Conservation (phyloP, 2,113 vertebrate species). For the Monopterus albus region DNA sequence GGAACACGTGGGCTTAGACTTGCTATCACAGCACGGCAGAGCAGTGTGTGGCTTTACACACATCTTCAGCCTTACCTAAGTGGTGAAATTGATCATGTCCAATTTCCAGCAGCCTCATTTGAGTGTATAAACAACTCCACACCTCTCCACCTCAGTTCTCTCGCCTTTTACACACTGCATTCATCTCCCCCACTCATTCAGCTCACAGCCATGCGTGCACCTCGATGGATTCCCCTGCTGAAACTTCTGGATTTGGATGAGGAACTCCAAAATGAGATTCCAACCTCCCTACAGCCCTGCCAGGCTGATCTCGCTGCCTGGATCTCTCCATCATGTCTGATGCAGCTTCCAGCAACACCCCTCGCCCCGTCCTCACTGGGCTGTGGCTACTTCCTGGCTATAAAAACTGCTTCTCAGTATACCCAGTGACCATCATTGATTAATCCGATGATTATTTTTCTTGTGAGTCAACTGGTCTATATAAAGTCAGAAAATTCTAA, state of each 20-base stretch:
- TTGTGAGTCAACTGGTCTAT: not conserved
- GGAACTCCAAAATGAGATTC: slow-evolving; percentile 63
- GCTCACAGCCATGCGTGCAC: slow-evolving; percentile 59
- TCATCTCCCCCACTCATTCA: slow-evolving; percentile 63
- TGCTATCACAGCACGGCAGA: not conserved
- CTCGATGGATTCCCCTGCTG: slow-evolving; percentile 50
- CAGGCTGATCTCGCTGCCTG: slow-evolving; percentile 17
- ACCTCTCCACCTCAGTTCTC: slow-evolving; percentile 67
- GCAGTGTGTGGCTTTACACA: slow-evolving; percentile 10
- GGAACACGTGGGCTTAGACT: slow-evolving; percentile 21
- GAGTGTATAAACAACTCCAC: slow-evolving; percentile 76
- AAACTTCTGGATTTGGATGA: slow-evolving; percentile 67
- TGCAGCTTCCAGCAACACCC: slow-evolving; percentile 15
- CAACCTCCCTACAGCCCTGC: slow-evolving; percentile 40
- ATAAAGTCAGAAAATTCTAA: not conserved
- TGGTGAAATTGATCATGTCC: slow-evolving; percentile 70
- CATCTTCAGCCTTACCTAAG: slow-evolving; percentile 49
- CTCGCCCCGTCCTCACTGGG: slow-evolving; percentile 1
- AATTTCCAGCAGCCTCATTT: slow-evolving; percentile 70
- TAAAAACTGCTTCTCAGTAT: slow-evolving; percentile 7
- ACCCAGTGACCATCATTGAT: not conserved
- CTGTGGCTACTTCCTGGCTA: slow-evolving; percentile 10
- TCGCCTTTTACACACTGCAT: slow-evolving; percentile 61
- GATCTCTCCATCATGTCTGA: slow-evolving; percentile 35
- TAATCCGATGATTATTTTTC: not conserved